Evolutionary conservation across 2,113 vertebrate species (phyloP), one percentile per base, ranked within the genome.

Genomic region (Leptobrachium ailaonicum): DNA sequence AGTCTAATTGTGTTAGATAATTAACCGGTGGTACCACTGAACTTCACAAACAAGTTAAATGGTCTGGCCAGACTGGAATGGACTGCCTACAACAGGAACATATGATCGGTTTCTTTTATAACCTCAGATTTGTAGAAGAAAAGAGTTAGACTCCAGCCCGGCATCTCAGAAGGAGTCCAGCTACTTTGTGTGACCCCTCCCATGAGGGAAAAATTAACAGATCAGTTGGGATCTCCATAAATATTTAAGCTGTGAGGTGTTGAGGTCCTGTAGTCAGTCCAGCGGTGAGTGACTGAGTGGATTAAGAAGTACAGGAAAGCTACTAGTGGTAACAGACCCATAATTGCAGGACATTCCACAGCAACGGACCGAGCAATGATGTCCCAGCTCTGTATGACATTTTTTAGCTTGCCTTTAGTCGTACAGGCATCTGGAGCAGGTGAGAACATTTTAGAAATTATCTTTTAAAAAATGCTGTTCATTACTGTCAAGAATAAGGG

Each of bases 161-260:
- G 60, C 41, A 77, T 45, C 67, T 41, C 62, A 73, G 62, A 68
- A 63, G 79, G 79, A 75, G 79, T 43, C 32, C 44, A 2, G 5
- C 77, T 0, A 66, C 56, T 50, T 82, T 62, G 41, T 74, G 74
- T 6, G 12, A 79, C 79, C 82, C 76, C 73, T 83, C 82, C 83
- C 83, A 71, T 85, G 84, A 85, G 82, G 73, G 60, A 87, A 89
- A 87, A 86, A 87, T 89, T 89, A 89, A 89, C 63, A 1, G 66
- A 75, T 88, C 84, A 87, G 85, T 87, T 82, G 67, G 41, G 10
- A 32, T 62, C 73, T 69, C 64, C 79, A 89, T 87, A 88, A 89
- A 87, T 89, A 90, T 88, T 89, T 87, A 89, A 60, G 86, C 80
- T 84, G 82, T 84, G 78, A 43, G 50, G 43, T 64, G 66, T 42